Evolutionary conservation across 2,888 invertebrate species (phyloP), one percentile per base, ranked within the genome.

Genomic region (Byasa hedistus): DNA sequence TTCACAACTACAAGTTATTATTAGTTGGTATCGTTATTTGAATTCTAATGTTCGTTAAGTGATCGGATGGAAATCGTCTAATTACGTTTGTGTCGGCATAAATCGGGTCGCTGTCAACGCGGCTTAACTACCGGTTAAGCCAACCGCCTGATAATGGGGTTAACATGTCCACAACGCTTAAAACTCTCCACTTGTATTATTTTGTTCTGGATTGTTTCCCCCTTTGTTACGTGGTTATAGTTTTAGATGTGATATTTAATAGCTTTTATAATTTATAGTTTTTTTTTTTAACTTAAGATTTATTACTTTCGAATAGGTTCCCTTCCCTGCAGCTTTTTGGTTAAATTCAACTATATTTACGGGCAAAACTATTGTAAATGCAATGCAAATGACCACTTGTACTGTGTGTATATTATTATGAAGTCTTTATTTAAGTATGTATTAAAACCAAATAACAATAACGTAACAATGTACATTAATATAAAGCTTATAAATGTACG

Each of bases 101-200:
- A 91, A 91, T 91, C 85, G 85, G 69, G 75, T 79, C 79, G 80
- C 76, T 84, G 87, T 84, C 85, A 76, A 73, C 79, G 71, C 69
- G 82, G 85, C 83, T 88, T 87, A 87, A 72, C 58, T 79, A 74
- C 70, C 73, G 70, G 79, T 73, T 89, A 87, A 89, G 83, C 85
- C 82, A 74, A 66, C 72, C 75, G 75, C 78, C 81, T 81, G 88
- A 89, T 90, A 90, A 88, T 85, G 80, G 91, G 88, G 85, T 87
- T 88, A 88, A 82, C 87, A 79, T 81, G 86, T 87, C 83, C 77
- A 71, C 78, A 71, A 77, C 82, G 83, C 84, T 88, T 88, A 83
- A 87, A 87, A 86, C 82, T 81, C 75, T 70, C 39, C 68, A 66
- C 66, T 63, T 70, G 70, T 70, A 69, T 70, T 72, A 71, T 73